Evolutionary conservation across 92 coral and sea anemone species (phyloP).

Genomic region (Palythoa grandis): DNA sequence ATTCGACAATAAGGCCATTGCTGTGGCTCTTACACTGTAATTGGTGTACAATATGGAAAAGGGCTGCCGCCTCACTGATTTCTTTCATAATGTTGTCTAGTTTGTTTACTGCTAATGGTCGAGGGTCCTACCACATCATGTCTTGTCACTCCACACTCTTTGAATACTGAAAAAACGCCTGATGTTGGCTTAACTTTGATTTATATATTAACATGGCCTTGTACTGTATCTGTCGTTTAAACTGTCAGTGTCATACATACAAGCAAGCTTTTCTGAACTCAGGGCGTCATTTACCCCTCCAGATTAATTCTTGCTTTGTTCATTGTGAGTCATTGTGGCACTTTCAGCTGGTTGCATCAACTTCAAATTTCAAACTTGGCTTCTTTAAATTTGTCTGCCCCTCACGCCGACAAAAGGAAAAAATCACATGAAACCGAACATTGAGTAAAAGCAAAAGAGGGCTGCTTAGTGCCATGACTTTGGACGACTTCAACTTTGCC

Average conservation of each 20-base stretch:
- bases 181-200: constrained; percentile 50
- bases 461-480: constrained; percentile 24
- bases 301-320: constrained; percentile 59
- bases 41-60: constrained; percentile 51
- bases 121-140: constrained; percentile 44
- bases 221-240: constrained; percentile 51
- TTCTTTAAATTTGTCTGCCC: constrained; percentile 53
- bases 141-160: constrained; percentile 38
- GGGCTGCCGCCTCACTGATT: constrained; percentile 46
- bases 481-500: constrained; percentile 46
- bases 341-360: constrained; percentile 46
- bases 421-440: constrained; percentile 53
- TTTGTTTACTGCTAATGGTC: constrained; percentile 49
- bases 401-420: constrained; percentile 61
- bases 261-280: constrained; percentile 47
- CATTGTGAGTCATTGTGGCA: constrained; percentile 61
- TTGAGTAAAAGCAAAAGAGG: constrained; percentile 54
- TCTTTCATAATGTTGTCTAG: constrained; percentile 59
- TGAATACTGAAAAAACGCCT: constrained; percentile 59
- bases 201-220: constrained; percentile 50
- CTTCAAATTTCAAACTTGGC: constrained; percentile 48
- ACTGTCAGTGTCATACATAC: constrained; percentile 59
- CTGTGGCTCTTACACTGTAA: constrained; percentile 56
- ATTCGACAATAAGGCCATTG: constrained; percentile 58
- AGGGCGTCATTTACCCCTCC: constrained; percentile 56